Base-by-base conservation (phyloP, 2,888 invertebrate species). In the Chydorus sphaericus region DNA sequence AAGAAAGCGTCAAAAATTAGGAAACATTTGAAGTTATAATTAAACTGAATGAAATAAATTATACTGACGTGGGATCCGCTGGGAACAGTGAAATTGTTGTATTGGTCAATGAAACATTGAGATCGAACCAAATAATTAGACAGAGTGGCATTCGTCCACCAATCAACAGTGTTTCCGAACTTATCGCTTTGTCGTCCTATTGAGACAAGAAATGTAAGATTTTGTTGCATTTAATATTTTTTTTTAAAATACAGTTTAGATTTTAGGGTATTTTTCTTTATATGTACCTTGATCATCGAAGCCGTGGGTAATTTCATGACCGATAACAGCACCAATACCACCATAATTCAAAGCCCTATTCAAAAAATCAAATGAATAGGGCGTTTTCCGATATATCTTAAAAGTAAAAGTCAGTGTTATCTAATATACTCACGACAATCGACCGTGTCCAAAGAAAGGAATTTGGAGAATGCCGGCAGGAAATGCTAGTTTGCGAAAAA, bases 391-490 rank as follows among this genome's bases (percentile, higher is more conserved):
- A 14, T 5, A 3, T 53, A 23, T 2, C 11, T 14, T 16, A 20
- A 39, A 14, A 11, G 14, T 11, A 4, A 38, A 2, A 18, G 11
- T 53, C 10, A 18, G 10, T 14, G 10, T 51, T 53, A 52, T 23
- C n/a, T 10, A 10, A 18, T 44, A 7, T 5, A 57, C 53, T 44
- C 48, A 57, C 57, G 36, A 18, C 30, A 57, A 48, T 14, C 57
- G 52, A 23, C 57, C 57, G 18, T 69, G 62, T 64, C 69, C 64
- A 61, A 75, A 75, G 65, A 76, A 76, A 28, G 75, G 73, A 6
- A 73, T 70, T 63, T 75, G 75, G 14, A 75, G 65, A 58, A 75
- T 75, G 5, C 74, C 75, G 28, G 75, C 75, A 5, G 75, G 75
- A 65, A 75, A 76, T 18, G 74, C 75, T 65, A 61, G n/a, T 29